These are phyloP conservation scores for Busseola fusca DNA, from an alignment of 2,888 invertebrate species.

Conservation along the genomic window DNA sequence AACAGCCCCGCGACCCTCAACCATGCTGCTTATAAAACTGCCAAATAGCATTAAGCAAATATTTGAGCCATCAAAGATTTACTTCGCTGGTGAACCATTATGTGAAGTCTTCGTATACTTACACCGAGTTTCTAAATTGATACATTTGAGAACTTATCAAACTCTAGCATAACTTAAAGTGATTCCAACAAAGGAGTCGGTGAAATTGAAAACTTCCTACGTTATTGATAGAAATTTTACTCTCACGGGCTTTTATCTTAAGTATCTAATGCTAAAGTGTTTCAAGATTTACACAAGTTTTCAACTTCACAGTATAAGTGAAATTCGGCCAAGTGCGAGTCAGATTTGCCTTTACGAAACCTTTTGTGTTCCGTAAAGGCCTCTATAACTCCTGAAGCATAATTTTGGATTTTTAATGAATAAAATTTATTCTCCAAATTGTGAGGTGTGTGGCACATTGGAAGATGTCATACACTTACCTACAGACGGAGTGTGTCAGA, in stretches of 20 bases:
- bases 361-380: too few relatives aligned
- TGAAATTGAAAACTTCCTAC: background rate
- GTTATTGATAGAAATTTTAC: background rate
- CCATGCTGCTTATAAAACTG: background rate
- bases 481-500: too few relatives aligned
- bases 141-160: background rate
- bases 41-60: conserved; percentile 9
- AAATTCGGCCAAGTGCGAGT: background rate
- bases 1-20: background rate
- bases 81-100: background rate
- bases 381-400: too few relatives aligned
- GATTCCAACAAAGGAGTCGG: background rate
- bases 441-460: too few relatives aligned
- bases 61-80: background rate
- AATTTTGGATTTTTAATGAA: too few relatives aligned
- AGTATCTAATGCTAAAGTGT: background rate
- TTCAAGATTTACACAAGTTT: background rate
- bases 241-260: background rate
- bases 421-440: too few relatives aligned
- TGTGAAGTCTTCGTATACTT: background rate
- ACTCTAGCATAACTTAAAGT: background rate
- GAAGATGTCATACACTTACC: too few relatives aligned
- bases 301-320: background rate
- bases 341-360: too few relatives aligned
- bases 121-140: background rate